Evolutionary conservation across 2,113 vertebrate species (phyloP).

Genomic region (Cinclus cinclus): DNA sequence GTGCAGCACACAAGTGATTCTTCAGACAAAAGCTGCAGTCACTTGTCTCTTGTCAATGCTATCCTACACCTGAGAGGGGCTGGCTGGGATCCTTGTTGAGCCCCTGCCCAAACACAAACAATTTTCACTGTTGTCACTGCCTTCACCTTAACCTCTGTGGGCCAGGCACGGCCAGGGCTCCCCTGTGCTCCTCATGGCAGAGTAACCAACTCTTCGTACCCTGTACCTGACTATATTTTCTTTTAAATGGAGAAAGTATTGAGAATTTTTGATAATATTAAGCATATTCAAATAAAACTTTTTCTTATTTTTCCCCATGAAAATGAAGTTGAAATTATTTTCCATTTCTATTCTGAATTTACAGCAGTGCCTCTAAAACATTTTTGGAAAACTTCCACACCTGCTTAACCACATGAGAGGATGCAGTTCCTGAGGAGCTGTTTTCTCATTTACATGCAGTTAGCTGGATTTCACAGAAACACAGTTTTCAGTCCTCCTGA

Average conservation of each 20-base stretch:
- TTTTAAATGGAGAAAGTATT: neutral
- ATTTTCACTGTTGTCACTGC: neutral
- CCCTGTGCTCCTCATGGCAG: neutral
- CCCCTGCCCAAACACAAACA: neutral
- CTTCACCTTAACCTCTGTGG: neutral
- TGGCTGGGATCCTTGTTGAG: neutral
- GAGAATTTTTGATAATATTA: neutral
- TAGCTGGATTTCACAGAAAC: conserved; percentile 9
- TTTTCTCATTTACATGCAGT: conserved; percentile 11
- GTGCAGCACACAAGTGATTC: neutral
- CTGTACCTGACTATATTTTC: neutral
- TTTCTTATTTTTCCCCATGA: neutral
- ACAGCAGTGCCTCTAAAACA: neutral
- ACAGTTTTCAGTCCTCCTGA: neutral
- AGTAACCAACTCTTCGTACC: neutral
- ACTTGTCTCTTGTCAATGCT: neutral
- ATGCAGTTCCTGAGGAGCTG: neutral
- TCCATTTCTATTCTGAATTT: neutral
- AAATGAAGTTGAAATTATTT: neutral
- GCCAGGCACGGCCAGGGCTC: neutral
- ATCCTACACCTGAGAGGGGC: neutral
- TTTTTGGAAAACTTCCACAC: conserved; percentile 19
- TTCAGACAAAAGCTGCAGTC: neutral
- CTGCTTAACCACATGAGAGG: neutral
- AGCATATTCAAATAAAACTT: neutral